A percentile compares a stretch with the other conserved stretches of the same genome.
Evolutionary conservation across 92 coral and sea anemone species (phyloP).

Genomic region (Parazoanthus atlanticus): DNA sequence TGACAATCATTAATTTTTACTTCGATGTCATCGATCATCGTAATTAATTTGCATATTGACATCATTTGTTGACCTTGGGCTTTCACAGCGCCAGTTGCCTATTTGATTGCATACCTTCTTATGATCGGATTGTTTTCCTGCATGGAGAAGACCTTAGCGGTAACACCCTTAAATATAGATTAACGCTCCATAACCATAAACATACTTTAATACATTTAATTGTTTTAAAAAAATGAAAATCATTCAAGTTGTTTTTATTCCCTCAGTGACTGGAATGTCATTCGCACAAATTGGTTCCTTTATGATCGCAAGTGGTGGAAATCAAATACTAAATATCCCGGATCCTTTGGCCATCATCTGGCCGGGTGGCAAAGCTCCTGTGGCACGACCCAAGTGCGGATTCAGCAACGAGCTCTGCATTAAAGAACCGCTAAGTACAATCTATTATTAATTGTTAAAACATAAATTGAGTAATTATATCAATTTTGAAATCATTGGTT

Average conservation of each 20-base stretch:
- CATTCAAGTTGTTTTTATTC: neutral
- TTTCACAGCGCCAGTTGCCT: no score
- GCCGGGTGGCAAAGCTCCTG: conserved; percentile 65
- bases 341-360: conserved; percentile 53
- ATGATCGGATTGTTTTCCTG: neutral
- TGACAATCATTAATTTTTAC: no score
- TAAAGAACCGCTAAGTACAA: conserved; percentile 30
- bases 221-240: neutral
- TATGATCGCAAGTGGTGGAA: conserved; percentile 36
- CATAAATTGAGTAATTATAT: neutral
- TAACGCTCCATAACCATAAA: neutral
- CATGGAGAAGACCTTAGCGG: neutral
- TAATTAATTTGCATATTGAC: no score
- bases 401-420: conserved; percentile 75
- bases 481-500: neutral
- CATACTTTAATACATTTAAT: neutral
- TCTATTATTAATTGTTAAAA: neutral
- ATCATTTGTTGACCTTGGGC: no score
- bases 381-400: conserved; percentile 76
- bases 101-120: no score
- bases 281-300: conserved; percentile 35
- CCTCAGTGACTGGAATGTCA: conserved; percentile 31
- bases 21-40: no score
- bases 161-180: neutral
- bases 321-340: conserved; percentile 15